phyloP scores from a whole-genome alignment of 2,113 vertebrate species.

The Carassius carassius region DNA sequence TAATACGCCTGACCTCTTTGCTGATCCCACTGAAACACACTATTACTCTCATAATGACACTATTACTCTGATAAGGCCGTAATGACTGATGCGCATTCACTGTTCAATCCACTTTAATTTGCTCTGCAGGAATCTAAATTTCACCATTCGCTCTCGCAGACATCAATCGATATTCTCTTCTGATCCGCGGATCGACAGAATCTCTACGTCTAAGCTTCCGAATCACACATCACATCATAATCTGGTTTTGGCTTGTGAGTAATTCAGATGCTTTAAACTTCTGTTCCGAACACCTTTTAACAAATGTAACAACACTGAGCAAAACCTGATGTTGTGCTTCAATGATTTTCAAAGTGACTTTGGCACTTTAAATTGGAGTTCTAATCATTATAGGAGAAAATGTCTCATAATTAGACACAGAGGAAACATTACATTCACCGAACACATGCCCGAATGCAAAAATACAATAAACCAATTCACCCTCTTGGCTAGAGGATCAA shows the following conservation, averaged over 20 bases:
- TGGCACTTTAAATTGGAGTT: neutral
- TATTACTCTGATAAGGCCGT: constrained; percentile 9
- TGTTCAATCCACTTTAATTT: constrained; percentile 50
- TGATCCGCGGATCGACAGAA: neutral
- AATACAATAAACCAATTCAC: neutral
- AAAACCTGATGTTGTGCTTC: neutral
- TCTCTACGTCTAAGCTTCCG: neutral
- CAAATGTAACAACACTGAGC: neutral
- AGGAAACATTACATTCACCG: neutral
- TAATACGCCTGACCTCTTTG: constrained; percentile 3
- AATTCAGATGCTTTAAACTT: neutral
- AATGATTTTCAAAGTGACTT: neutral
- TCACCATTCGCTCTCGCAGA: constrained; percentile 12
- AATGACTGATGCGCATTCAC: constrained; percentile 30
- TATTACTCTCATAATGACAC: constrained; percentile 17
- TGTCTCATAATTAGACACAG: neutral
- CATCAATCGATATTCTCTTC: constrained; percentile 19
- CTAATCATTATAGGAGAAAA: neutral
- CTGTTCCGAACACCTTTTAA: neutral
- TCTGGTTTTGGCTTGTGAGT: neutral
- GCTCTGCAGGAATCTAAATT: constrained; percentile 21
- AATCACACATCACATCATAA: neutral
- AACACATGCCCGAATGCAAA: neutral
- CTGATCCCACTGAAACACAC: constrained; percentile 16
- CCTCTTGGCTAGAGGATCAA: constrained; percentile 4